Percentiles rank a stretch among this genome's conserved stretches.
Evolutionary conservation across 2,113 vertebrate genomes (phyloP).

Genomic region (Hystrix brachyura): DNA sequence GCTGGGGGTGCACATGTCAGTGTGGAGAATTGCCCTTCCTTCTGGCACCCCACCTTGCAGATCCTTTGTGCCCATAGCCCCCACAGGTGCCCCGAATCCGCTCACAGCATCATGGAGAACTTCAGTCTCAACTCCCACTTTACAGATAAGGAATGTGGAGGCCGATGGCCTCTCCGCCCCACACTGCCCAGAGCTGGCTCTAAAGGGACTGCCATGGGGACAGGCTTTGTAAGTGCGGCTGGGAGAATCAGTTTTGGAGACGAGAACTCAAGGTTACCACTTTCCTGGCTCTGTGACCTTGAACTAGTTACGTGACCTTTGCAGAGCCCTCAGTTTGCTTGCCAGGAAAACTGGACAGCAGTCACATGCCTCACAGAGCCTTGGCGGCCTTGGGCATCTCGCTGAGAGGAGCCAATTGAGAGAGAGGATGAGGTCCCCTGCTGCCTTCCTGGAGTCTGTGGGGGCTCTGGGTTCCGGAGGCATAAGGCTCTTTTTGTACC

Average conservation of each 20-base stretch:
- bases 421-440: not conserved
- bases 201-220: not conserved
- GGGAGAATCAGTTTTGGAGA: not conserved
- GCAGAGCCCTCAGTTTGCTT: not conserved
- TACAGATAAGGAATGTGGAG: not conserved
- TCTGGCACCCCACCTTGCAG: not conserved
- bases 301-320: conserved; percentile 54
- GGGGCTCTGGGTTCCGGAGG: not conserved
- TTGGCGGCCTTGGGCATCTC: not conserved
- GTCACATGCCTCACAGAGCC: not conserved
- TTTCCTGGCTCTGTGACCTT: conserved; percentile 66
- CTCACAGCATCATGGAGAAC: not conserved
- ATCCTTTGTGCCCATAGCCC: not conserved
- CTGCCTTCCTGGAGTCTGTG: not conserved
- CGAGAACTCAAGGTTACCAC: not conserved
- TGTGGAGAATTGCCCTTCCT: not conserved
- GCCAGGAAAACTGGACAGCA: not conserved
- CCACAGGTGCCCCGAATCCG: not conserved
- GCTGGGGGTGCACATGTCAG: not conserved
- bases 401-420: not conserved
- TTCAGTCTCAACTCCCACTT: not conserved
- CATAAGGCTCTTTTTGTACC: not conserved
- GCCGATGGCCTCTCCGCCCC: not conserved
- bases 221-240: conserved; percentile 4
- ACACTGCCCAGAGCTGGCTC: not conserved